phyloP scores from a whole-genome alignment of 2,113 vertebrate genomes.

The Rhinogobius similis region DNA sequence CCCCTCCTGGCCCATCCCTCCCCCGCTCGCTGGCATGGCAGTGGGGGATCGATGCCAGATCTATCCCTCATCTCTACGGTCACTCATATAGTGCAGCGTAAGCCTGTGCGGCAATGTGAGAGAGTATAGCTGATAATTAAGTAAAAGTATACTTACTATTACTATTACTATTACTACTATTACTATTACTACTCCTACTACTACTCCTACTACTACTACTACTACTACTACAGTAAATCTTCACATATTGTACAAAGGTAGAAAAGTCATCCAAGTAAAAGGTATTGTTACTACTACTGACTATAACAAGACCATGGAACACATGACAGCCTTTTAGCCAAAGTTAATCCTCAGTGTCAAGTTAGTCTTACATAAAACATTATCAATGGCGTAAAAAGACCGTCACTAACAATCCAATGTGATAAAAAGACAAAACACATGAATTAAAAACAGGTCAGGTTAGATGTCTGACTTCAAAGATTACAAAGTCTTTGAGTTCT shows the following conservation, averaged over 20 bases:
- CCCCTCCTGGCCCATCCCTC: slow-evolving; percentile 23
- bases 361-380: no score
- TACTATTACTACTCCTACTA: background rate
- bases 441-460: no score
- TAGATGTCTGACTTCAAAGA: no score
- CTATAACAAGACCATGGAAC: no score
- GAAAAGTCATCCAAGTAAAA: background rate
- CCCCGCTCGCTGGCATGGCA: slow-evolving; percentile 22
- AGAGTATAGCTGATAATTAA: background rate
- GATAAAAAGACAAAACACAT: no score
- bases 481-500: no score
- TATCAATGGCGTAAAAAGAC: no score
- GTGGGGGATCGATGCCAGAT: slow-evolving; percentile 54
- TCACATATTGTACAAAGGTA: background rate
- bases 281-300: no score
- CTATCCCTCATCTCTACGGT: slow-evolving; percentile 68
- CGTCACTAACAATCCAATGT: no score
- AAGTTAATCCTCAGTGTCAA: no score
- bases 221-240: background rate
- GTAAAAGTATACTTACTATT: background rate
- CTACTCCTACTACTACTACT: background rate
- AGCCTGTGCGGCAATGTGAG: background rate
- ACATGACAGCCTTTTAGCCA: no score
- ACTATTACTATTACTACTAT: no score
- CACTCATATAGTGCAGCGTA: slow-evolving; percentile 37